Evolutionary conservation across 2,797 vertebrate genomes (phyloP), one percentile per base, ranked within the genome.

Genomic region (Muscicapa striata): DNA sequence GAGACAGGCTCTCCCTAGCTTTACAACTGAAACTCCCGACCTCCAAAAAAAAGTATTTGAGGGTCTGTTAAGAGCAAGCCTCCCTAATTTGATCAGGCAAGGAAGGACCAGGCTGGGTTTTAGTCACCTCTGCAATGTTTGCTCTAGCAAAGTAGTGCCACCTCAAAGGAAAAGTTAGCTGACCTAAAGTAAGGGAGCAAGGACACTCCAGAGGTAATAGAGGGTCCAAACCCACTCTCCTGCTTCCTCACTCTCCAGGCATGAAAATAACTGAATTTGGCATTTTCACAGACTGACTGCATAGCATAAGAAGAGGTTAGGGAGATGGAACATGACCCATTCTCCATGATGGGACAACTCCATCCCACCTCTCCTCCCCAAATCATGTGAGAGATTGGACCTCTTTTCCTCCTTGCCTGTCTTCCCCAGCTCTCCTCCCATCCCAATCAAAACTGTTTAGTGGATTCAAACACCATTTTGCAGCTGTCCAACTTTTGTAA

Each of bases 211-310:
- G 5, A 2, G 16, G 9, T 2, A 67, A 59, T 2, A 64, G 23
- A 48, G 14, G 15, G 46, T 40, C 36, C 46, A 73, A 64, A 75
- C 30, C 9, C 20, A 36, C 5, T 34, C 7, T 40, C 13, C 17
- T 0, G 0, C 40, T 43, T 86, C 27, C 14, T 15, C 38, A 18
- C 29, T 52, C 30, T 12, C 13, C 52, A 5, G 16, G 14, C 38
- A 78, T 14, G 41, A 54, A 81, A 69, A 48, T 8, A 89, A 58
- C 4, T 15, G 11, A 14, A 72, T 23, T 46, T 30, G 72, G 15
- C 10, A 27, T 68, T 90, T 91, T 78, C 27, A 15, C 0, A 68
- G 26, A 29, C 10, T 41, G 8, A 27, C 10, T 48, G 19, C 18
- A 38, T 4, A 21, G 30, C 27, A 3, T 32, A 48, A 62, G 40